Percentiles rank a stretch among this genome's conserved stretches.
phyloP scores from a whole-genome alignment of 1,140 invertebrate species.

The Drosophila oshimai region DNA sequence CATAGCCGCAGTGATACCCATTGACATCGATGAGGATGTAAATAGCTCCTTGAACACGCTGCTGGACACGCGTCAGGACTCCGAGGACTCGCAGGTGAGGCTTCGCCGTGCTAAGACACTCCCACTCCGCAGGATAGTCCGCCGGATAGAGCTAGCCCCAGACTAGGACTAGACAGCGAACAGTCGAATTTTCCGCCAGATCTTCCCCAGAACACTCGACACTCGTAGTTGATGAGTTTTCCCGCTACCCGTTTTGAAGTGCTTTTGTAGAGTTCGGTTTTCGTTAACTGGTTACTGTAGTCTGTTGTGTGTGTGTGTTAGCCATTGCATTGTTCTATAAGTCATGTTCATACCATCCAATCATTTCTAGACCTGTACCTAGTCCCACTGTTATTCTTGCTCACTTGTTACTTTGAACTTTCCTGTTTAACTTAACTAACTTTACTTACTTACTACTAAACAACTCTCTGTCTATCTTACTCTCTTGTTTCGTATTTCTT shows the following conservation, averaged over 20 bases:
- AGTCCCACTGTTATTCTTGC: conserved; percentile 18
- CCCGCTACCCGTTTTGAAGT: conserved; percentile 18
- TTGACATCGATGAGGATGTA: conserved; percentile 96
- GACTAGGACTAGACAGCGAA: not conserved
- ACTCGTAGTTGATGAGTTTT: conserved; percentile 34
- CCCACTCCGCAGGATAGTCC: not conserved
- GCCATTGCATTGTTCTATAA: conserved; percentile 39
- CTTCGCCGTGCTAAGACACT: not conserved
- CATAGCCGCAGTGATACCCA: conserved; percentile 88
- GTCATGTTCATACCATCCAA: conserved; percentile 1
- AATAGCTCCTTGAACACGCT: conserved; percentile 95
- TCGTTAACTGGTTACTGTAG: conserved; percentile 36
- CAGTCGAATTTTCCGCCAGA: conserved; percentile 29
- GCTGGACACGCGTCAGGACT: conserved; percentile 90
- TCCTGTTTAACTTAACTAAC: conserved; percentile 20
- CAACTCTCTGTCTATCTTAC: conserved; percentile 65
- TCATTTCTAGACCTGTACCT: not conserved
- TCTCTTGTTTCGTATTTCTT: conserved; percentile 63
- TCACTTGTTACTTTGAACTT: conserved; percentile 44
- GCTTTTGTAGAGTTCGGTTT: conserved; percentile 36
- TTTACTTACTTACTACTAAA: conserved; percentile 52
- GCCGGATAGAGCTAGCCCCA: conserved; percentile 11
- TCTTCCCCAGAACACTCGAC: conserved; percentile 25
- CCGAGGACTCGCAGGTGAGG: conserved; percentile 83
- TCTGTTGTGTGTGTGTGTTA: conserved; percentile 35